Evolutionary conservation across 2,888 invertebrate species (phyloP).

Genomic region (Eueremaeus valkanovi): DNA sequence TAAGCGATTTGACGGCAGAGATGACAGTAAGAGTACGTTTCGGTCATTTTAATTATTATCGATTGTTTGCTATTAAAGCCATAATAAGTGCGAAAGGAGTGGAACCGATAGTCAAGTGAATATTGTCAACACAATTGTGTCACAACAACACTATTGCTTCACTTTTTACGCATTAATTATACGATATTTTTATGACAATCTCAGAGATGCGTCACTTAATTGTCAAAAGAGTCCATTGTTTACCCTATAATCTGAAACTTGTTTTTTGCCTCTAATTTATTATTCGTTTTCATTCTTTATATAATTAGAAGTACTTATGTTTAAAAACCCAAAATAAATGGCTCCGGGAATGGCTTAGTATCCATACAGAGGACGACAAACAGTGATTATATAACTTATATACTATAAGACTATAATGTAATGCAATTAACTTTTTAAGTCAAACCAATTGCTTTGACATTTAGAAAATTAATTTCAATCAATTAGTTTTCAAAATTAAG

Average conservation of each 20-base stretch:
- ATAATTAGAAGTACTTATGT: not conserved
- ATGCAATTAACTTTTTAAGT: too few relatives aligned
- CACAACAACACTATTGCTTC: not conserved
- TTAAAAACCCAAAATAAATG: not conserved
- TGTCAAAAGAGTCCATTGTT: not conserved
- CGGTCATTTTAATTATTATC: slow-evolving; percentile 13
- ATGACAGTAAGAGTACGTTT: not conserved
- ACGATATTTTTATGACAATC: slow-evolving; percentile 9
- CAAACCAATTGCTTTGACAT: too few relatives aligned
- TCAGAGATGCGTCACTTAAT: slow-evolving; percentile 1
- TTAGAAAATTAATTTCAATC: too few relatives aligned
- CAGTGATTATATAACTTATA: too few relatives aligned
- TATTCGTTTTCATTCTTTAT: not conserved
- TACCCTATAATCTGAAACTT: not conserved
- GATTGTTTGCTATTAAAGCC: not conserved
- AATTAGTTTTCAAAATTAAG: too few relatives aligned
- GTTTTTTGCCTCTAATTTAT: not conserved
- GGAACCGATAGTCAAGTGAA: not conserved
- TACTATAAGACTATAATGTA: too few relatives aligned
- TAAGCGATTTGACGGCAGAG: too few relatives aligned
- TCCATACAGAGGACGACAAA: not conserved
- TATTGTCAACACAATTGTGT: not conserved
- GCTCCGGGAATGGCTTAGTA: not conserved
- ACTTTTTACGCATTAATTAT: slow-evolving; percentile 8
- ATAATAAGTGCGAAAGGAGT: not conserved